Conservation (phyloP, 2,113 vertebrate species). For the Cryptoleucopteryx plumbea region DNA sequence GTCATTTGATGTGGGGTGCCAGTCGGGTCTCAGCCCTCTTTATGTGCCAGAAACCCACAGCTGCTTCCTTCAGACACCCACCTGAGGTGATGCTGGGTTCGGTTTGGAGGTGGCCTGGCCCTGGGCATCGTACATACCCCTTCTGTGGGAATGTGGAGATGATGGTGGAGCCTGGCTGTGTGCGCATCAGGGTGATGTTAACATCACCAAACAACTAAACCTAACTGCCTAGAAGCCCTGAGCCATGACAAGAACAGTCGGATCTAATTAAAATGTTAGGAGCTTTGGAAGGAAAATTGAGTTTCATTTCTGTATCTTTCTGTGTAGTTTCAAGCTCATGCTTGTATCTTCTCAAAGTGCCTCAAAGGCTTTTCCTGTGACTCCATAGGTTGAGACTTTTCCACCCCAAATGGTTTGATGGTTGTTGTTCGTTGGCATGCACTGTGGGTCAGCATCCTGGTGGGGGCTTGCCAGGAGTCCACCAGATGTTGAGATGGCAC, state of each 20-base stretch:
- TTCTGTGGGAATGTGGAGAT: background rate
- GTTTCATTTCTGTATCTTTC: background rate
- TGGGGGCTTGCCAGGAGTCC: background rate
- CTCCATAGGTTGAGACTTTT: background rate
- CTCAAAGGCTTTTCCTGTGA: background rate
- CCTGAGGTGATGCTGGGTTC: background rate
- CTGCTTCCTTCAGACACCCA: background rate
- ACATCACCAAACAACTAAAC: background rate
- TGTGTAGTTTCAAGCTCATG: background rate
- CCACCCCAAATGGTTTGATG: background rate
- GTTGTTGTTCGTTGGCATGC: accelerated
- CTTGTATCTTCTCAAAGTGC: background rate
- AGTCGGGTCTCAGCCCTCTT: background rate
- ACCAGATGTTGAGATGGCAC: background rate
- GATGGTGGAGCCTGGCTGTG: background rate
- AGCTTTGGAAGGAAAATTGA: background rate
- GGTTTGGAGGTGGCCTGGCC: background rate
- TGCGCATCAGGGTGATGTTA: background rate
- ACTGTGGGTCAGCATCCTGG: background rate
- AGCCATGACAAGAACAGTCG: background rate
- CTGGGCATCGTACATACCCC: accelerated
- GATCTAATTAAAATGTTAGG: background rate
- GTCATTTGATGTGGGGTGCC: accelerated
- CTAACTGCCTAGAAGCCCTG: background rate
- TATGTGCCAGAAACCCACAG: background rate